Evolutionary conservation across 2,797 vertebrate species (phyloP).

Genomic region (Chaetodon trifasciatus): DNA sequence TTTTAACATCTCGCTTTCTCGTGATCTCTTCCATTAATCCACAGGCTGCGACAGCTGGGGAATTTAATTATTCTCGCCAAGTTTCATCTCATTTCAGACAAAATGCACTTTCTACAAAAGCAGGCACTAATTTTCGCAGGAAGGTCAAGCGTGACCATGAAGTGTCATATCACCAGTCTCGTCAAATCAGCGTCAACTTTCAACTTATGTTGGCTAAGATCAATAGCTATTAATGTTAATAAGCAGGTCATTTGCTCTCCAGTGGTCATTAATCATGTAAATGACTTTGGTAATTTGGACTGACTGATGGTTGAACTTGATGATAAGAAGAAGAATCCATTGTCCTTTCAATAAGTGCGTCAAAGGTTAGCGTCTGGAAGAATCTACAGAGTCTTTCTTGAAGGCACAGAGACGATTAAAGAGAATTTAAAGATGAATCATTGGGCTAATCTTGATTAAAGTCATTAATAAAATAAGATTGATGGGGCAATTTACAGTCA

Average conservation of each 20-base stretch:
- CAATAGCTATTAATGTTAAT: conserved; percentile 79
- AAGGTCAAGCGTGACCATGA: conserved; percentile 68
- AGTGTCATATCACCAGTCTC: conserved; percentile 70
- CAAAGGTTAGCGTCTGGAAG: conserved; percentile 60
- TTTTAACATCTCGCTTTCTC: conserved; percentile 29
- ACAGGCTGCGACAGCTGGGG: conserved; percentile 22
- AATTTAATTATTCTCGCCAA: conserved; percentile 72
- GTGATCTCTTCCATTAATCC: conserved; percentile 61
- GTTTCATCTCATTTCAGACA: conserved; percentile 67
- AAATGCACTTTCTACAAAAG: conserved; percentile 67
- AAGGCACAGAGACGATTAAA: conserved; percentile 29
- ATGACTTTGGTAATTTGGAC: conserved; percentile 77
- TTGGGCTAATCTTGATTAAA: conserved; percentile 60
- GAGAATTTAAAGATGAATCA: conserved; percentile 49
- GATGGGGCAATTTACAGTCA: conserved; percentile 54
- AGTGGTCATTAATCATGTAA: conserved; percentile 76
- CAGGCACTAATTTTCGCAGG: conserved; percentile 54
- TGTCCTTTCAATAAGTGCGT: conserved; percentile 67
- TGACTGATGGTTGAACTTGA: conserved; percentile 73
- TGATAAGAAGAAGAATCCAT: conserved; percentile 72
- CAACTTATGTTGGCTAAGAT: conserved; percentile 66
- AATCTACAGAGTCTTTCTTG: conserved; percentile 13
- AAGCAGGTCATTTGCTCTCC: conserved; percentile 69
- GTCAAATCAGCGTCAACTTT: conserved; percentile 76
- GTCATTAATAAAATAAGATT: conserved; percentile 59